Base-by-base conservation (phyloP, 2,797 vertebrate genomes). In the Poecile montanus region DNA sequence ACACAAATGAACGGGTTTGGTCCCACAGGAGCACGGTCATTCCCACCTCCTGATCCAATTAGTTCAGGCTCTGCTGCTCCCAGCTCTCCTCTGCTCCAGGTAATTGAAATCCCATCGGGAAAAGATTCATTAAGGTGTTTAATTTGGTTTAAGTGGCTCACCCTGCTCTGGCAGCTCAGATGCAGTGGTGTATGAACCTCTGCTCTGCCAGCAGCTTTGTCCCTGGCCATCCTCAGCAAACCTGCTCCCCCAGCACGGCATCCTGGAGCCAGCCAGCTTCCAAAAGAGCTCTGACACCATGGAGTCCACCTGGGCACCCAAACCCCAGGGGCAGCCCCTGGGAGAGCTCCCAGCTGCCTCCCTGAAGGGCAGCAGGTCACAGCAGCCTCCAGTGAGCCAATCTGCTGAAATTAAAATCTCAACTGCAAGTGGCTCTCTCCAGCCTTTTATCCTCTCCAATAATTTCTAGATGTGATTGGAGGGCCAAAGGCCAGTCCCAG, bases 251-350 rank as follows among this genome's bases (percentile, higher is more conserved):
- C 27, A 13, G 29, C 14, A 4, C 1, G 36, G 26, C 23, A 16
- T 6, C 2, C 2, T 6, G 44, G 22, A 13, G 4, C 1, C 51
- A 13, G 30, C 4, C 57, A 51, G 65, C 22, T 22, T 16, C 3
- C 2, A 7, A 16, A 21, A 14, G 29, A 7, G 4, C 60, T 22
- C 20, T 2, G 1, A 5, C 23, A 7, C 2, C 50, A 1, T 0
- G 1, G 50, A 34, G 36, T 0, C 38, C 63, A 36, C 48, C 56
- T 36, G 62, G 4, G 7, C 15, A 2, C 51, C 51, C 51, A 26
- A 51, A 67, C 1, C 32, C 85, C 63, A 9, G 4, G 7, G 16
- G 60, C 73, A 90, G 83, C 57, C 53, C 79, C 51, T 34, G 2
- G 13, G 48, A 51, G 58, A 63, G 94, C 58, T 73, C 36, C 73